Evolutionary conservation across 2,113 vertebrate species (phyloP).

Genomic region (Mormoops blainvillei): DNA sequence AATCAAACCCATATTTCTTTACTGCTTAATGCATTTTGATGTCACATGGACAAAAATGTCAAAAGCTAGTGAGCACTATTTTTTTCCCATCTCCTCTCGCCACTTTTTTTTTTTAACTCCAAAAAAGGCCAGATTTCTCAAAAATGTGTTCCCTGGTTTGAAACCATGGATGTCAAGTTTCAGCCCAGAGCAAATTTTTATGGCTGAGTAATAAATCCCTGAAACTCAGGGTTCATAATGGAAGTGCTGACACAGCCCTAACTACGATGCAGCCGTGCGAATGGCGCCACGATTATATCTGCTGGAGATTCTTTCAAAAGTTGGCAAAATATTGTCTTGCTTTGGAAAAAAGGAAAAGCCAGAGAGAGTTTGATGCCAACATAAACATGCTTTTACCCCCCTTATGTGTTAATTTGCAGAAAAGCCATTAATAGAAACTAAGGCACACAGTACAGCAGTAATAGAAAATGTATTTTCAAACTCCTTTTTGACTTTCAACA

Average conservation of each 20-base stretch:
- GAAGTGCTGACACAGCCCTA: constrained; percentile 84
- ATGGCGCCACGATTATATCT: constrained; percentile 83
- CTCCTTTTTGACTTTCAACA: constrained; percentile 76
- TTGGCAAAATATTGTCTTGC: constrained; percentile 82
- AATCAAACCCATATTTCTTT: constrained; percentile 25
- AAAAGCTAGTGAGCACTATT: neutral
- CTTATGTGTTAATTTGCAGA: constrained; percentile 84
- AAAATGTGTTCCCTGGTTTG: constrained; percentile 78
- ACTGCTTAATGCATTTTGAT: neutral
- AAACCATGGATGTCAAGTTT: constrained; percentile 77
- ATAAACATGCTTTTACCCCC: constrained; percentile 87
- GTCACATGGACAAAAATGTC: constrained; percentile 21
- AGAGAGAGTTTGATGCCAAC: constrained; percentile 78
- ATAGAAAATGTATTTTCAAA: constrained; percentile 82
- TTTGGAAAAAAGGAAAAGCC: constrained; percentile 76
- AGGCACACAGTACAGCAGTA: constrained; percentile 53
- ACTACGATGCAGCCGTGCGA: constrained; percentile 76
- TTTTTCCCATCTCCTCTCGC: neutral
- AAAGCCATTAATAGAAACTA: constrained; percentile 80
- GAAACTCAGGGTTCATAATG: constrained; percentile 80
- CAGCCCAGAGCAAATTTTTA: constrained; percentile 84
- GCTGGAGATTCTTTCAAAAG: constrained; percentile 81
- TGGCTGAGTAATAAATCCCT: constrained; percentile 81
- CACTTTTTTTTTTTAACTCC: constrained; percentile 25
- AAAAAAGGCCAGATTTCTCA: constrained; percentile 70